phyloP scores from a whole-genome alignment of 2,113 vertebrate genomes.

The Poecilia latipinna region DNA sequence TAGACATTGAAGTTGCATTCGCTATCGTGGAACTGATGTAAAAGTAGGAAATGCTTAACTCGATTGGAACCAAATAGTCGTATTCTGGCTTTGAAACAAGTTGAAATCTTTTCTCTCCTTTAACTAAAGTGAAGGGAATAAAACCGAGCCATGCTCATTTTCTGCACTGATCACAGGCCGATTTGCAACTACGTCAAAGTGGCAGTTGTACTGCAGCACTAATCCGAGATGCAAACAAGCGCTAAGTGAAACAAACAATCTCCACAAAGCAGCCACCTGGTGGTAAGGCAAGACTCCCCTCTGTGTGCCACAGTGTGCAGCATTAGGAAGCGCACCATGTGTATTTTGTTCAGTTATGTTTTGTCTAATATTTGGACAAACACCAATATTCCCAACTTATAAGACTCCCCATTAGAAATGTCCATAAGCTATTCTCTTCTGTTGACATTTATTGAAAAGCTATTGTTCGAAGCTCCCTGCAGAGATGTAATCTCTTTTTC shows the following conservation, averaged over 20 bases:
- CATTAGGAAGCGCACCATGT: not conserved
- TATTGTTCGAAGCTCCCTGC: no score
- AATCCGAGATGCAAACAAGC: conserved; percentile 23
- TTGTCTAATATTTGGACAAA: no score
- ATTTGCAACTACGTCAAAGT: not conserved
- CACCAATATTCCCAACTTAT: conserved; percentile 10
- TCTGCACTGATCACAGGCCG: conserved; percentile 17
- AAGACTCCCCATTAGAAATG: conserved; percentile 13
- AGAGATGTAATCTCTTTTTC: conserved; percentile 25
- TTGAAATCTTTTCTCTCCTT: not conserved
- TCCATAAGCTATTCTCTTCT: conserved; percentile 6
- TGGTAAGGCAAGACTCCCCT: not conserved
- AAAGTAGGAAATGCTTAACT: not conserved
- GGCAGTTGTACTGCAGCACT: not conserved
- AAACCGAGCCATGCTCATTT: conserved; percentile 5
- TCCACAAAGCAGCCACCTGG: conserved; percentile 16
- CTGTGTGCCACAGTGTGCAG: not conserved
- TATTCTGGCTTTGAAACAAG: not conserved
- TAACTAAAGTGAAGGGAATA: not conserved
- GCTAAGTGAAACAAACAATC: conserved; percentile 8
- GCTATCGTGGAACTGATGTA: not conserved
- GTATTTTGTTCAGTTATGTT: no score
- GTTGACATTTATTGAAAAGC: no score
- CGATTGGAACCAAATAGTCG: not conserved
- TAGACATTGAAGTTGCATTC: not conserved